phyloP scores from a whole-genome alignment of 2,797 vertebrate genomes.

The Sebastes vulpes region DNA sequence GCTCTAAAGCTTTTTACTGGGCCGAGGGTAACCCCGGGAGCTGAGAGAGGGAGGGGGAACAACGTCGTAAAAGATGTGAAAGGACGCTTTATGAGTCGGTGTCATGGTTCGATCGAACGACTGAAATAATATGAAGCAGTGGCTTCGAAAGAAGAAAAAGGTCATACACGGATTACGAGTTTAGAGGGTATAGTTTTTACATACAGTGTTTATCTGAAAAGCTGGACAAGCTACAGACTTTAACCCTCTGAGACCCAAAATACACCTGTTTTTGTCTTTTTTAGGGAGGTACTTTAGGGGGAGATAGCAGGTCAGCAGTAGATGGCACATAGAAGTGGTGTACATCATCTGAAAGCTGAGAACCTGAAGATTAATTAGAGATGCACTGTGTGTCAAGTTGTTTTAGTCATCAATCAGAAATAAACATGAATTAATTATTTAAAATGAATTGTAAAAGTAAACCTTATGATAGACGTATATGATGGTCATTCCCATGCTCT shows the following conservation, averaged over 20 bases:
- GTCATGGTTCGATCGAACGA: neutral
- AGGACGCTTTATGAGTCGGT: constrained; percentile 35
- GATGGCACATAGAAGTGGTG: no score
- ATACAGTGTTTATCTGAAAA: neutral
- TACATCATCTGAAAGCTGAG: no score
- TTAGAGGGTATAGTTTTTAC: neutral
- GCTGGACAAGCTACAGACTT: neutral
- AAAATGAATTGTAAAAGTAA: no score
- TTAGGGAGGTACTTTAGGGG: no score
- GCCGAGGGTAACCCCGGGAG: constrained; percentile 34
- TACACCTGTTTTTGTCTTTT: no score
- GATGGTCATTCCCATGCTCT: no score
- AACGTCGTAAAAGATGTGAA: constrained; percentile 36
- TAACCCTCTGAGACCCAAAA: neutral
- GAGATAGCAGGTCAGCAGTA: fast-evolving
- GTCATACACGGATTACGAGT: neutral
- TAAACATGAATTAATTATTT: no score
- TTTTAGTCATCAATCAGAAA: no score
- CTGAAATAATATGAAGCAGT: constrained; percentile 17
- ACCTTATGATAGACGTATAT: no score
- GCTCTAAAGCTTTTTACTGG: constrained; percentile 39
- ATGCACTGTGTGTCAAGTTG: no score
- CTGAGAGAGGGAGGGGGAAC: neutral
- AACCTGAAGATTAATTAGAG: no score
- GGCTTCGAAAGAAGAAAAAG: constrained; percentile 1